Conservation (phyloP, 1,140 invertebrate genomes). For the Aphis gossypii region DNA sequence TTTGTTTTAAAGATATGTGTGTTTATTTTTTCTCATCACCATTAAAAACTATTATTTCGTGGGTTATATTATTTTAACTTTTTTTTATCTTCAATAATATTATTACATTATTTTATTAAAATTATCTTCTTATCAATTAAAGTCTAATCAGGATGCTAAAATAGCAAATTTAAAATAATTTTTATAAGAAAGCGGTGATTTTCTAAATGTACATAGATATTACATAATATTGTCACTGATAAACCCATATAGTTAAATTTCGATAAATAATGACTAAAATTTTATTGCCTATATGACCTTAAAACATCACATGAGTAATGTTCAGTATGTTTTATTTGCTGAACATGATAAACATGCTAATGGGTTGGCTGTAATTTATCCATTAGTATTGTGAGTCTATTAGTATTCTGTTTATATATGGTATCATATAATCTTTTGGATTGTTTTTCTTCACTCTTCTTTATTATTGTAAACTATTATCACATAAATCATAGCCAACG, state of each 20-base stretch:
- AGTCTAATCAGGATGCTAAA: background rate
- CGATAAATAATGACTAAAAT: background rate
- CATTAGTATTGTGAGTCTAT: background rate
- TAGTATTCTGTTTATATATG: background rate
- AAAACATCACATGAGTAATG: background rate
- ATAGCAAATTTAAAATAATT: background rate
- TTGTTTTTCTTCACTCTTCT: background rate
- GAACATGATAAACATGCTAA: constrained; percentile 3
- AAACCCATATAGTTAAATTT: background rate
- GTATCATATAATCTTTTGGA: background rate
- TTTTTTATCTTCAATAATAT: background rate
- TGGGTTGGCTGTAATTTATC: background rate
- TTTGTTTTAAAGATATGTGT: background rate
- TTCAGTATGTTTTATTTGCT: background rate
- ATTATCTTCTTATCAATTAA: background rate
- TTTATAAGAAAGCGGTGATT: background rate
- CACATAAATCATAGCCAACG: background rate
- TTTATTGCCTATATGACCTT: background rate
- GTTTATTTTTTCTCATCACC: background rate
- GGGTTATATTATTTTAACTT: background rate
- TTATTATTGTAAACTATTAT: background rate
- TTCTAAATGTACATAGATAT: background rate
- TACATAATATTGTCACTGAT: too few species aligned
- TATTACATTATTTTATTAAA: too few species aligned
- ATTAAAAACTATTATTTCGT: background rate